These are phyloP conservation scores for Tangara arthus DNA, from an alignment of 2,797 vertebrate species.

Conservation along the genomic window DNA sequence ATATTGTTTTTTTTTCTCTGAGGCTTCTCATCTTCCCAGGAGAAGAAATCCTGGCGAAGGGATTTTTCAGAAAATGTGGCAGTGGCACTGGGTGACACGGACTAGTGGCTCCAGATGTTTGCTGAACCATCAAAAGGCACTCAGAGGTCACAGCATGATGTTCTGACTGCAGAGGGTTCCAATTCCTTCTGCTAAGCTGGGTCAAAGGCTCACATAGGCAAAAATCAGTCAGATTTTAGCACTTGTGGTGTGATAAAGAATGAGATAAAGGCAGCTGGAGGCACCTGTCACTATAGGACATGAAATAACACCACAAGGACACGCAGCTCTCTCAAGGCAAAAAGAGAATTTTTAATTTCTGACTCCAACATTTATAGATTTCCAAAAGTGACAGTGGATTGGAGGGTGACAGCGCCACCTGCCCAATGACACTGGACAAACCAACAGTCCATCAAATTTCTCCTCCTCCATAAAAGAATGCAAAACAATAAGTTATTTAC, in stretches of 20 bases:
- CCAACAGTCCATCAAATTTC: not conserved
- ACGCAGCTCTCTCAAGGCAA: not conserved
- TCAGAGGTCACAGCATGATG: not conserved
- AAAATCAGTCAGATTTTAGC: not conserved
- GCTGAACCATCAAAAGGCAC: not conserved
- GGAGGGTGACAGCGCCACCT: not conserved
- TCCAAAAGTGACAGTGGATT: not conserved
- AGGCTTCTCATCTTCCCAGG: not conserved
- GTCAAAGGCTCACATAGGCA: not conserved
- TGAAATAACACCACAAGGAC: no score
- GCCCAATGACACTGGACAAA: not conserved
- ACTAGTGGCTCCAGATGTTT: slow-evolving; percentile 17
- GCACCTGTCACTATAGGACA: not conserved
- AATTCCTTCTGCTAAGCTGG: slow-evolving; percentile 19
- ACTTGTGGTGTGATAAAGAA: not conserved
- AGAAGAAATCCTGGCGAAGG: not conserved
- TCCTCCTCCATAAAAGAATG: not conserved
- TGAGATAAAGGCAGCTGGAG: not conserved
- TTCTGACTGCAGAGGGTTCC: slow-evolving; percentile 43
- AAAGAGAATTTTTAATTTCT: not conserved
- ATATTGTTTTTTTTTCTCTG: not conserved
- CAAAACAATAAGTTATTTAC: not conserved
- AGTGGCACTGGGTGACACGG: not conserved
- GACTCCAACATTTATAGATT: not conserved
- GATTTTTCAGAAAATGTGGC: not conserved